Conservation (phyloP, 2,113 vertebrate species). For the Nothobranchius furzeri region DNA sequence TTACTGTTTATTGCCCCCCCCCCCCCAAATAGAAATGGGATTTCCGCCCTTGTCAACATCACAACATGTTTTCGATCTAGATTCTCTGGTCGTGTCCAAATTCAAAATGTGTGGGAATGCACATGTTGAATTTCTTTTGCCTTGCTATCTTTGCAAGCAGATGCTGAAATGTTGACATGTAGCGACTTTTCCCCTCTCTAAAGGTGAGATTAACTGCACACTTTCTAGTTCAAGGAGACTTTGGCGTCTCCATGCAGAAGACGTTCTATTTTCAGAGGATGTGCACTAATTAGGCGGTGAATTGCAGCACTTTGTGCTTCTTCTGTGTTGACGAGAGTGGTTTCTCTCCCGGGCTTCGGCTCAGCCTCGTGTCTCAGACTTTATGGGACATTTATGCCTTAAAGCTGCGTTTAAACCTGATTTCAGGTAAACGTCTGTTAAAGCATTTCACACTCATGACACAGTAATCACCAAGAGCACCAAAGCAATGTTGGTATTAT, state of each 20-base stretch:
- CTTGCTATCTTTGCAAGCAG: neutral
- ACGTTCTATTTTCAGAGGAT: slow-evolving; percentile 58
- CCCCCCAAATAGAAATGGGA: too few relatives aligned
- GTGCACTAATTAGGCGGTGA: slow-evolving; percentile 51
- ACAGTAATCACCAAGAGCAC: neutral
- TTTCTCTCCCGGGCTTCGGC: slow-evolving; percentile 18
- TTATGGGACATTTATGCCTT: neutral
- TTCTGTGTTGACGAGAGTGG: slow-evolving; percentile 13
- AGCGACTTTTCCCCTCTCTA: slow-evolving; percentile 19
- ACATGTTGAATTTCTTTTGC: neutral
- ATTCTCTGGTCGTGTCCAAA: too few relatives aligned
- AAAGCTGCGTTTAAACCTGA: neutral
- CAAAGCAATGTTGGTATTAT: neutral
- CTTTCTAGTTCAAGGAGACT: slow-evolving; percentile 37
- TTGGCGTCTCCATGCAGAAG: slow-evolving; percentile 25
- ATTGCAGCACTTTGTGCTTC: slow-evolving; percentile 36
- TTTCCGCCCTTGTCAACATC: too few relatives aligned
- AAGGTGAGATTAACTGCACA: slow-evolving; percentile 35
- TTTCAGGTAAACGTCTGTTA: neutral
- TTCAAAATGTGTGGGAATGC: too few relatives aligned
- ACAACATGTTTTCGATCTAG: too few relatives aligned
- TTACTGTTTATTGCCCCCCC: too few relatives aligned
- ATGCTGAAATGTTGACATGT: slow-evolving; percentile 10
- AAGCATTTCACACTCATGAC: too few relatives aligned
- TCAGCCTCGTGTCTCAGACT: slow-evolving; percentile 7